phyloP scores from a whole-genome alignment of 2,888 invertebrate genomes.

The Meteorus cinctellus region DNA sequence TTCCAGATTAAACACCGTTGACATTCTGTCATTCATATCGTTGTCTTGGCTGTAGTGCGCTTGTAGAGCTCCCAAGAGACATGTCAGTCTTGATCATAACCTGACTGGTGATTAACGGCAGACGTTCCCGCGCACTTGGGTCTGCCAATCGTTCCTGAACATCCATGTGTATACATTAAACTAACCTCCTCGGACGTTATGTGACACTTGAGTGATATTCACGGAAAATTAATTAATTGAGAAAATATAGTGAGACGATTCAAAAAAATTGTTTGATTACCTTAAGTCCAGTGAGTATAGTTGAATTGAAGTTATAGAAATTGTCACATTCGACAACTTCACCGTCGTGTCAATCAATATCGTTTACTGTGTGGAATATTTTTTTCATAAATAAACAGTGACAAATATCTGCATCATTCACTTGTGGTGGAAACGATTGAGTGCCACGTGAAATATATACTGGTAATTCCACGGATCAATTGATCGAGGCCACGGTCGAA shows the following conservation, averaged over 20 bases:
- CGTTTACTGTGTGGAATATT: background rate
- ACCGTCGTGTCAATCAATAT: background rate
- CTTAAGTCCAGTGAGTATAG: background rate
- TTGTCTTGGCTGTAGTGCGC: background rate
- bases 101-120: slow-evolving; percentile 18
- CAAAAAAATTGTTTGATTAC: slow-evolving; percentile 7
- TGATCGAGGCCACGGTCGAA: slow-evolving; percentile 5
- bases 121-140: slow-evolving; percentile 24
- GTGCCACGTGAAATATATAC: too few species aligned
- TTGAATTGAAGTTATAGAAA: background rate
- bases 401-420: background rate
- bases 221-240: slow-evolving; percentile 32
- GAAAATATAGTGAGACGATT: background rate
- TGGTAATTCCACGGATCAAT: background rate
- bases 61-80: background rate
- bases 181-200: background rate
- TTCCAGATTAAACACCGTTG: background rate
- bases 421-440: background rate
- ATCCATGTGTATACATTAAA: background rate
- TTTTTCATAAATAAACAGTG: background rate
- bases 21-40: background rate
- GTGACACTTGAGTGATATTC: slow-evolving; percentile 22
- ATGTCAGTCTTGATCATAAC: slow-evolving; percentile 13
- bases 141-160: background rate
- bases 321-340: background rate